Conservation (phyloP, 2,888 invertebrate species). For the Girardia tigrina region DNA sequence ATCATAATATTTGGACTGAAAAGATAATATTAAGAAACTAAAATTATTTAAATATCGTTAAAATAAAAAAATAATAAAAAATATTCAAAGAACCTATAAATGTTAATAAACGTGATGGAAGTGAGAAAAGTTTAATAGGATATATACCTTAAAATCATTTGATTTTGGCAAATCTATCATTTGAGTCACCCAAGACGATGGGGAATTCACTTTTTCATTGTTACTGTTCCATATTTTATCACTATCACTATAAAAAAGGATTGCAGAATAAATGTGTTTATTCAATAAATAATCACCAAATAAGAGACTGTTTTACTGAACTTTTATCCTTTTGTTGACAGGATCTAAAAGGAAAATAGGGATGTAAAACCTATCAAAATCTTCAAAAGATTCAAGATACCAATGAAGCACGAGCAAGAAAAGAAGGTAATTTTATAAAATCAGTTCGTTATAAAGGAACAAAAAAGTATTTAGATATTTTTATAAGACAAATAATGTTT, state of each 20-base stretch:
- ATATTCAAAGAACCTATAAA: too few species aligned
- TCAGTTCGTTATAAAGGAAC: too few species aligned
- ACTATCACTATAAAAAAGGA: conserved; percentile 34
- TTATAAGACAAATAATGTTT: too few species aligned
- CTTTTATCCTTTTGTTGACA: conserved; percentile 8
- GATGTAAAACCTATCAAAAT: not conserved
- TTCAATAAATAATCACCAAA: not conserved
- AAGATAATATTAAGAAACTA: too few species aligned
- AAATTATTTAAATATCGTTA: too few species aligned
- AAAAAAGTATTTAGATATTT: too few species aligned
- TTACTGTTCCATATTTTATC: conserved; percentile 31
- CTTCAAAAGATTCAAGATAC: too few species aligned
- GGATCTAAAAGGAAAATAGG: not conserved
- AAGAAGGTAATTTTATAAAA: not conserved
- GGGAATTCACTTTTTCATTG: not conserved
- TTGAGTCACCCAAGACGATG: not conserved
- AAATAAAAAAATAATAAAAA: too few species aligned
- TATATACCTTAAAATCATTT: conserved; percentile 29
- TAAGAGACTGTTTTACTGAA: not conserved
- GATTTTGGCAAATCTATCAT: conserved; percentile 17
- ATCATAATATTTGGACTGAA: too few species aligned
- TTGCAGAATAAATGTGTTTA: not conserved
- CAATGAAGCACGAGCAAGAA: not conserved
- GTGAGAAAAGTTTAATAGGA: too few species aligned
- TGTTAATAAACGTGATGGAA: too few species aligned